phyloP scores from a whole-genome alignment of 2,888 invertebrate genomes.

The Hymenopus coronatus region DNA sequence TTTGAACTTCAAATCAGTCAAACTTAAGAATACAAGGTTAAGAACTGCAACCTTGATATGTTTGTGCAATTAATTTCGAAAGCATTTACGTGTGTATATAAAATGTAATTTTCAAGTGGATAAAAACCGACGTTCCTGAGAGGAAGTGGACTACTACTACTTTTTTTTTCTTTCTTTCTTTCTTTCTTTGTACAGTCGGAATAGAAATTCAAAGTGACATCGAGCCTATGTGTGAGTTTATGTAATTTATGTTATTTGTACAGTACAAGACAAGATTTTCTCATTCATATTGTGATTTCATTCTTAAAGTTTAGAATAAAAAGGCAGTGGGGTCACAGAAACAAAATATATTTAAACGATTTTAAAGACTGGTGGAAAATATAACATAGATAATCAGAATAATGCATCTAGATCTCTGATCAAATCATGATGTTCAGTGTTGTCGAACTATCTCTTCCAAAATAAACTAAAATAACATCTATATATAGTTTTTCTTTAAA shows the following conservation, averaged over 20 bases:
- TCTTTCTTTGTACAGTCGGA: neutral
- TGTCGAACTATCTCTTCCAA: neutral
- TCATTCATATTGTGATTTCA: neutral
- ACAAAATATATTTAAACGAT: neutral
- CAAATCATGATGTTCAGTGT: neutral
- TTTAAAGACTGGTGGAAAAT: neutral
- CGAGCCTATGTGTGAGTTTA: neutral
- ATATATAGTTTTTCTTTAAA: too few relatives aligned
- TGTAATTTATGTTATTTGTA: neutral
- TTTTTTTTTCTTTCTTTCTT: neutral
- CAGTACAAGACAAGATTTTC: neutral
- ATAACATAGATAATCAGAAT: neutral
- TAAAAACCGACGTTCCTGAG: neutral
- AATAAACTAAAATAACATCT: too few relatives aligned
- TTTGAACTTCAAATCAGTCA: neutral
- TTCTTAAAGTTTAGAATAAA: neutral
- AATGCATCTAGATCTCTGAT: neutral
- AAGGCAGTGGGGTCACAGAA: neutral
- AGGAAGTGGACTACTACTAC: neutral
- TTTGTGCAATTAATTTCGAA: conserved; percentile 1
- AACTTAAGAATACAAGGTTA: neutral
- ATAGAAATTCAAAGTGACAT: neutral
- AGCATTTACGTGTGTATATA: neutral
- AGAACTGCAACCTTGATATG: neutral
- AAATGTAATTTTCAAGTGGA: neutral